phyloP scores from a whole-genome alignment of 2,797 vertebrate genomes.

The Crenuchus spilurus region DNA sequence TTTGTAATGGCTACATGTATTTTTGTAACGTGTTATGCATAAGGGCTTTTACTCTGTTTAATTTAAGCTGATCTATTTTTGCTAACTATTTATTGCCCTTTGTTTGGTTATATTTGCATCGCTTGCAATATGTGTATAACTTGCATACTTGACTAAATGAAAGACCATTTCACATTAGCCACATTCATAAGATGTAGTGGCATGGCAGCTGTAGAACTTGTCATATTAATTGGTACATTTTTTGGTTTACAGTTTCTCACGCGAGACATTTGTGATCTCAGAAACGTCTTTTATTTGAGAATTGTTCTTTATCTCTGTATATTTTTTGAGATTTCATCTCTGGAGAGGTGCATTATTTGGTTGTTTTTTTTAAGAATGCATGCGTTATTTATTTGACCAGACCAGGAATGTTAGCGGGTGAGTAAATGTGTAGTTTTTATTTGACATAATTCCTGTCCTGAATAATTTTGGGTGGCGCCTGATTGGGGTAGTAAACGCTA shows the following conservation, averaged over 20 bases:
- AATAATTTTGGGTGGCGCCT: slow-evolving; percentile 32
- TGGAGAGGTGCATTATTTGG: slow-evolving; percentile 5
- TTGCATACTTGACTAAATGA: slow-evolving; percentile 6
- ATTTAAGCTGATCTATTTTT: slow-evolving; percentile 49
- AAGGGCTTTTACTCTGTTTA: slow-evolving; percentile 75
- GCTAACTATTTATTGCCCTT: slow-evolving; percentile 17
- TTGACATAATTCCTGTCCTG: slow-evolving; percentile 22
- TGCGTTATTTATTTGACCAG: slow-evolving; percentile 35
- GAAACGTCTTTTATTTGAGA: slow-evolving; percentile 8
- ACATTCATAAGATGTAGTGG: neutral
- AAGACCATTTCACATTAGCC: slow-evolving; percentile 14
- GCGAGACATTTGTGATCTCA: neutral
- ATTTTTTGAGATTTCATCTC: slow-evolving; percentile 4
- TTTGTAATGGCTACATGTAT: slow-evolving; percentile 59
- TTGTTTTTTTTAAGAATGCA: slow-evolving; percentile 31
- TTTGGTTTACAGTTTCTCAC: neutral
- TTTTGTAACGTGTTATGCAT: slow-evolving; percentile 69
- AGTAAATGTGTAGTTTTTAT: slow-evolving; percentile 11
- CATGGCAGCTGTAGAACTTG: neutral
- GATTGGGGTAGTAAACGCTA: slow-evolving; percentile 20
- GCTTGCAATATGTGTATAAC: slow-evolving; percentile 14
- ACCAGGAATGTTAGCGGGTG: slow-evolving; percentile 28
- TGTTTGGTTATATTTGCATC: slow-evolving; percentile 1
- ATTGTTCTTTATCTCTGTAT: slow-evolving; percentile 1
- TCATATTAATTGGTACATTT: neutral